Base-by-base conservation (phyloP, 2,113 vertebrate species). In the Jaculus jaculus region DNA sequence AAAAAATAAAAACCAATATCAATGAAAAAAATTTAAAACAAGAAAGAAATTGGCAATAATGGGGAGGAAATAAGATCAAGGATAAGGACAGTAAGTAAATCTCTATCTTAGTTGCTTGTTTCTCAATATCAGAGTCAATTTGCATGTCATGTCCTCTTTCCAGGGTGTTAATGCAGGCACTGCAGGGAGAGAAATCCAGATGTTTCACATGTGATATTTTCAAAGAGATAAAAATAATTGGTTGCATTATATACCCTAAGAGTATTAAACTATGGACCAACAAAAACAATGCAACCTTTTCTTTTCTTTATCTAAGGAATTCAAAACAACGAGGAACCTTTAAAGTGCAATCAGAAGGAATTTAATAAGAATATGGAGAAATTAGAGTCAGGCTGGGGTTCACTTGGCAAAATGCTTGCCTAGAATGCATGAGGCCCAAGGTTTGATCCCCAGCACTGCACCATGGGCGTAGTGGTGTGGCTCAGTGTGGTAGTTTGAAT, bases 51-150 rank as follows among this genome's bases (percentile, higher is more conserved):
- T 34, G 13, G 68, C 68, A 66, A 30, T 10, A 66, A 24, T 63
- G 39, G 74, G n/a, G 26, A 91, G 7, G 72, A 86, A 74, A 58
- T 6, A 1, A 42, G 92, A 37, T 54, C n/a, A 54, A 85, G 71
- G 58, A 37, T 13, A 28, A 47, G 24, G 63, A 58, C 61, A 77
- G 3, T 69, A 80, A 58, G 63, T 92, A 58, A 87, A 18, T 42
- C 79, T 20, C 23, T 54, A 28, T 68, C 18, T 7, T 51, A 85
- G 84, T 61, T 63, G 61, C 81, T 84, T 91, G 4, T 60, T 89
- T 81, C 81, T 94, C 54, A 84, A 95, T 75, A 63, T 93, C 61
- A 89, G 23, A 95, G 61, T 89, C 75, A 54, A 79, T 26, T 68
- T 51, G 11, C 37, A 42, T 47, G 79, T 60, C n/a, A 47, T 63